These are phyloP conservation scores for Pandemis cinnamomeana DNA, from an alignment of 2,888 invertebrate species.

Conservation along the genomic window DNA sequence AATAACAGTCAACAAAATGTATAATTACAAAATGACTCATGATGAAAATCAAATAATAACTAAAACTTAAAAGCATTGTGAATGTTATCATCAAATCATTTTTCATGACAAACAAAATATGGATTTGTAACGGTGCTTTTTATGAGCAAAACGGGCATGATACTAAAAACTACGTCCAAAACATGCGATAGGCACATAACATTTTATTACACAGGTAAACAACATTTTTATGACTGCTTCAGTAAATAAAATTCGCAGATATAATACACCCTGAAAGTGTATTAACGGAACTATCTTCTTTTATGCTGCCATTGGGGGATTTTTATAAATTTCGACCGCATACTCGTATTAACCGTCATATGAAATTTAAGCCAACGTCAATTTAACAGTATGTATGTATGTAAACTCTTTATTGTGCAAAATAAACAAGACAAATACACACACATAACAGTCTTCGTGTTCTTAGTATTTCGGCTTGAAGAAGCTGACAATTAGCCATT, in stretches of 20 bases:
- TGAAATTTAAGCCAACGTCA: not conserved
- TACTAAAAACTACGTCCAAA: constrained; percentile 28
- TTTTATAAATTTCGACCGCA: not conserved
- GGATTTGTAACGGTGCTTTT: constrained; percentile 8
- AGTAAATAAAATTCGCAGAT: constrained; percentile 35
- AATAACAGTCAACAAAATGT: no score
- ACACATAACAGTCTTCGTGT: no score
- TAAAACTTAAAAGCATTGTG: no score
- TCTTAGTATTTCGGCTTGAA: no score
- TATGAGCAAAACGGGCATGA: constrained; percentile 15
- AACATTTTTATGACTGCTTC: constrained; percentile 32
- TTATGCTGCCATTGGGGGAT: constrained; percentile 6
- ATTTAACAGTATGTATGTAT: no score
- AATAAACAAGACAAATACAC: no score
- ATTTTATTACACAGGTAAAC: constrained; percentile 39
- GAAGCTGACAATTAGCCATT: no score
- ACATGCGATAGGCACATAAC: constrained; percentile 39
- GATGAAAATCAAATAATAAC: no score
- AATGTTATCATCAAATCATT: not conserved
- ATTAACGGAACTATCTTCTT: constrained; percentile 31
- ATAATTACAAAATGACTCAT: no score
- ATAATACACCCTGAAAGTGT: constrained; percentile 38
- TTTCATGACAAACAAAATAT: not conserved
- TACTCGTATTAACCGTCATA: not conserved
- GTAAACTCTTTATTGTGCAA: no score